phyloP scores from a whole-genome alignment of 2,888 invertebrate genomes.

The Amphimallon solstitiale region DNA sequence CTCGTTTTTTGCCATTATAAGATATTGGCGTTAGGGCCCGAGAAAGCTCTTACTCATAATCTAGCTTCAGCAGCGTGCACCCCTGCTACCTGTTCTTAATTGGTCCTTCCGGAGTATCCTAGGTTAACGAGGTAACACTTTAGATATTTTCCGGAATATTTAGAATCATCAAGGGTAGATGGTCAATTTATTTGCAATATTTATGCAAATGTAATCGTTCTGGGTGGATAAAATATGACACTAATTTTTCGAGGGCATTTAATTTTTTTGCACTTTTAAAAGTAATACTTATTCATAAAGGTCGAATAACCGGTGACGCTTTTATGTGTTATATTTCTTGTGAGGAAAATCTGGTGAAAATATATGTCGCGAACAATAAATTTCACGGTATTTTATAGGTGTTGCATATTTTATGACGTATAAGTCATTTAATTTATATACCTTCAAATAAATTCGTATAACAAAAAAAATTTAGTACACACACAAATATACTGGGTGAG shows the following conservation, averaged over 20 bases:
- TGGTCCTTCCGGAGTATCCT: slow-evolving; percentile 56
- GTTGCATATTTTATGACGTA: too few species aligned
- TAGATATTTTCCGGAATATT: slow-evolving; percentile 47
- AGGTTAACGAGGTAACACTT: slow-evolving; percentile 57
- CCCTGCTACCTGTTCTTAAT: slow-evolving; percentile 56
- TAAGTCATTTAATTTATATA: too few species aligned
- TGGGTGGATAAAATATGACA: slow-evolving; percentile 2
- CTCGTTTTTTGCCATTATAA: slow-evolving; percentile 49
- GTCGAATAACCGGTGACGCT: neutral
- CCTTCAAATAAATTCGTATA: too few species aligned
- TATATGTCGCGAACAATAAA: too few species aligned
- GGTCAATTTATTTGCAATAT: slow-evolving; percentile 34
- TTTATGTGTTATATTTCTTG: too few species aligned
- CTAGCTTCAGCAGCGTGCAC: slow-evolving; percentile 51
- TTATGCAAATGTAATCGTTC: slow-evolving; percentile 17
- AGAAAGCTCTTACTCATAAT: slow-evolving; percentile 53
- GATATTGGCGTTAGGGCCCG: slow-evolving; percentile 52
- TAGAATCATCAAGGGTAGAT: slow-evolving; percentile 38
- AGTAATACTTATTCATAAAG: neutral
- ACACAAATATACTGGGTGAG: too few species aligned
- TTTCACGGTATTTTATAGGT: too few species aligned
- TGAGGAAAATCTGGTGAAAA: too few species aligned
- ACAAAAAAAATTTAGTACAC: too few species aligned
- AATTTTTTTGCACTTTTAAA: neutral
- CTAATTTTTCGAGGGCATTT: neutral